These are phyloP conservation scores for Otocyon megalotis DNA, from an alignment of 2,113 vertebrate genomes.

Conservation along the genomic window DNA sequence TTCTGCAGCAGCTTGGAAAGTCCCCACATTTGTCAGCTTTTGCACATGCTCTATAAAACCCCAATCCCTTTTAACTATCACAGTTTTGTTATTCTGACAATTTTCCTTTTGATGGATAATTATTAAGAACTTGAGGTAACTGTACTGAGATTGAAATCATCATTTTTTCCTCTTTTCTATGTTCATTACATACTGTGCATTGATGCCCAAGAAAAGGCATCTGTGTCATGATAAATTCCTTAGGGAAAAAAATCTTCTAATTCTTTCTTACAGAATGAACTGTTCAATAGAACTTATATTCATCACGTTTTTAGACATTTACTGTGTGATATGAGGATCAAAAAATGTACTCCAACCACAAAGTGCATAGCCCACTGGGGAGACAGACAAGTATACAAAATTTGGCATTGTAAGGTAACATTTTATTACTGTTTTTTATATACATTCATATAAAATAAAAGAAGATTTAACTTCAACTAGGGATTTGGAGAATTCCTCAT, in stretches of 20 bases:
- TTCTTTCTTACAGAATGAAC: too few relatives aligned
- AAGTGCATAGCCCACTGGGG: not conserved
- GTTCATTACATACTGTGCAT: conserved; percentile 30
- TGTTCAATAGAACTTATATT: not conserved
- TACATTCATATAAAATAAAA: not conserved
- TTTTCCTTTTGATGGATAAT: conserved; percentile 60
- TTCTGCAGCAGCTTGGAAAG: conserved; percentile 64
- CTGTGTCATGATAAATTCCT: not conserved
- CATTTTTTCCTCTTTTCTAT: not conserved
- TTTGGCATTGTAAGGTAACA: not conserved
- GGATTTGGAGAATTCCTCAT: not conserved
- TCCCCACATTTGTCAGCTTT: conserved; percentile 56
- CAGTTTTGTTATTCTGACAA: conserved; percentile 24
- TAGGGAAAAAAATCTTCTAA: too few relatives aligned
- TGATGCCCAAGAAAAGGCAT: conserved; percentile 27
- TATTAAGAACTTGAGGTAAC: conserved; percentile 23
- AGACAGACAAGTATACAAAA: not conserved
- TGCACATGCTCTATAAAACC: not conserved
- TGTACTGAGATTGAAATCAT: not conserved
- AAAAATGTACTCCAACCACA: not conserved
- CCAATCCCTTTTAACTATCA: not conserved
- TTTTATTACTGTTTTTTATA: conserved; percentile 12
- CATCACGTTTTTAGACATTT: not conserved
- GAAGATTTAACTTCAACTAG: not conserved
- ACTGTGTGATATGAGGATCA: not conserved